These are phyloP conservation scores for Centrocercus urophasianus DNA, from an alignment of 2,113 vertebrate species.

Conservation along the genomic window DNA sequence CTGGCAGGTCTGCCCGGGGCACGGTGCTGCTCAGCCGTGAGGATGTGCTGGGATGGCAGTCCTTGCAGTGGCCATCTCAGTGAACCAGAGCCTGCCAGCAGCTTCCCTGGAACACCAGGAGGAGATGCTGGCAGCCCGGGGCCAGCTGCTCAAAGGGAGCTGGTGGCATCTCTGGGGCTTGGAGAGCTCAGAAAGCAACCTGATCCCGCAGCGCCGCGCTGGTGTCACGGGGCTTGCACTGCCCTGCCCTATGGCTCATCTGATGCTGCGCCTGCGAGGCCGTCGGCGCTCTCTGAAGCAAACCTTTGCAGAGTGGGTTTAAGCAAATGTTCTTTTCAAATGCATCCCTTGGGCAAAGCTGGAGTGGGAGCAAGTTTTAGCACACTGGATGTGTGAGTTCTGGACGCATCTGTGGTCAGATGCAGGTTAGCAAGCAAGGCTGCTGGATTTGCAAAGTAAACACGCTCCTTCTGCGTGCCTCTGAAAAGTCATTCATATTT, in stretches of 20 bases:
- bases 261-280: not conserved
- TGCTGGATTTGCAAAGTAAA: not conserved
- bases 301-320: not conserved
- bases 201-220: fast-evolving
- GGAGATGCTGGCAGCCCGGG: fast-evolving
- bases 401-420: not conserved
- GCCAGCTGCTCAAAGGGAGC: fast-evolving
- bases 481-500: not conserved
- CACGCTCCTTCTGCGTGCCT: not conserved
- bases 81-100: fast-evolving
- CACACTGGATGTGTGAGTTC: not conserved
- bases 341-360: not conserved
- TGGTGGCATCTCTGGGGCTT: not conserved
- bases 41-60: not conserved
- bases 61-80: not conserved
- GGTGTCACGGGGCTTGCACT: no score
- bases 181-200: not conserved
- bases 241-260: not conserved
- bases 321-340: not conserved
- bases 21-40: fast-evolving
- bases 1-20: not conserved
- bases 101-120: fast-evolving
- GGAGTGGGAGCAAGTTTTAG: not conserved
- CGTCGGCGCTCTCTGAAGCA: not conserved
- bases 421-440: not conserved